phyloP scores from a whole-genome alignment of 2,113 vertebrate species.

The Onychorhynchus coronatus region DNA sequence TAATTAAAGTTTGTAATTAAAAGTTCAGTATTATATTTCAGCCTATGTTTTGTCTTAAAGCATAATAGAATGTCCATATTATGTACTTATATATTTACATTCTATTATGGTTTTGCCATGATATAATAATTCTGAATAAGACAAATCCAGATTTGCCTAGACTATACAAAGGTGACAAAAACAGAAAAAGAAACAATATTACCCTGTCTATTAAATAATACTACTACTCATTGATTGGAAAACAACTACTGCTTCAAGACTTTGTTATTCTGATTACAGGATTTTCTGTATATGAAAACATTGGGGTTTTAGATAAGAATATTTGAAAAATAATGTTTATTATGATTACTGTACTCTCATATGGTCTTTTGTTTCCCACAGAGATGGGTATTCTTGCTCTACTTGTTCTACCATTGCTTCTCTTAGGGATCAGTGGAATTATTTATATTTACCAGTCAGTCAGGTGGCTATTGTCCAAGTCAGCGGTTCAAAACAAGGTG shows the following conservation, averaged over 20 bases:
- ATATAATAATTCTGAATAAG: background rate
- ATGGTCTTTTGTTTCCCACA: constrained; percentile 24
- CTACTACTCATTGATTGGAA: background rate
- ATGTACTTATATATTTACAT: background rate
- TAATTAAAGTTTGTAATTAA: background rate
- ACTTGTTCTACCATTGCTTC: constrained; percentile 82
- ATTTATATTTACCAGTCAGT: constrained; percentile 90
- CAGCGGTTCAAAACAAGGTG: constrained; percentile 90
- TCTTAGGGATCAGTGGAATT: constrained; percentile 84
- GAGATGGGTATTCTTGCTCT: constrained; percentile 81
- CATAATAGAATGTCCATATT: background rate
- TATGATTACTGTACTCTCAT: background rate
- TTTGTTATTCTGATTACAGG: background rate
- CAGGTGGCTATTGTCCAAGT: constrained; percentile 85
- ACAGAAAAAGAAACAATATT: background rate
- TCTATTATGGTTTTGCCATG: background rate
- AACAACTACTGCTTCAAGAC: background rate
- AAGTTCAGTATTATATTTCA: background rate
- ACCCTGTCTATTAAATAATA: background rate
- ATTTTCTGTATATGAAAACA: background rate
- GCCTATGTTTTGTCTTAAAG: background rate
- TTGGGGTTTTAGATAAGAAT: background rate
- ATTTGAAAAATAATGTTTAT: background rate
- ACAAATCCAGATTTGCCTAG: background rate
- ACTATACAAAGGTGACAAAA: background rate